Conservation (phyloP, 2,113 vertebrate genomes). For the Lepisosteus oculatus region DNA sequence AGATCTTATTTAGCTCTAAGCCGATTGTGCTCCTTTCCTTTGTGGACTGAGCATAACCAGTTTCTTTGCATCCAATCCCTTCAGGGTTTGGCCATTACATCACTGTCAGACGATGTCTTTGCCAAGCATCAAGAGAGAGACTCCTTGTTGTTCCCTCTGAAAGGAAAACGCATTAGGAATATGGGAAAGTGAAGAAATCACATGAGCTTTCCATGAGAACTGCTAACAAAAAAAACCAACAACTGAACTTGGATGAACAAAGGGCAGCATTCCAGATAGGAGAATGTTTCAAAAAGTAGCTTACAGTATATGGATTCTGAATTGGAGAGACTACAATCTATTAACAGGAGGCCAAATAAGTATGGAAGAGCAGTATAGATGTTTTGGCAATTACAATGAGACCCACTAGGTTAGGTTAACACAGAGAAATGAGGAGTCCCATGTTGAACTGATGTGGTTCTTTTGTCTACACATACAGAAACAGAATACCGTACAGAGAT, state of each 20-base stretch:
- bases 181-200: conserved; percentile 59
- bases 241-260: conserved; percentile 24
- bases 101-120: conserved; percentile 59
- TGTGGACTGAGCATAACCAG: conserved; percentile 73
- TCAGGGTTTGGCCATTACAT: conserved; percentile 50
- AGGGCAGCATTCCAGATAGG: conserved; percentile 28
- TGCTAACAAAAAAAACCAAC: conserved; percentile 20
- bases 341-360: conserved; percentile 31
- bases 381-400: conserved; percentile 45
- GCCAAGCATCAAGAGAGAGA: conserved; percentile 49
- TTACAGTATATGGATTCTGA: background rate
- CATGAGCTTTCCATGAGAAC: conserved; percentile 55
- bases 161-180: conserved; percentile 46
- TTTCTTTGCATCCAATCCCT: conserved; percentile 69
- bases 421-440: conserved; percentile 30
- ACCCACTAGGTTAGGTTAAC: conserved; percentile 18
- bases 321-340: background rate
- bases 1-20: conserved; percentile 59
- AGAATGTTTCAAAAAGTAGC: conserved; percentile 15
- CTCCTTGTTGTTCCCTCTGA: conserved; percentile 55
- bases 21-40: conserved; percentile 49
- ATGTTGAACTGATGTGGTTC: conserved; percentile 33
- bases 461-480: conserved; percentile 44
- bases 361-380: conserved; percentile 1
- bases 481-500: conserved; percentile 11